Percentiles rank a stretch among this genome's conserved stretches.
These are phyloP conservation scores for Atta cephalotes DNA, from an alignment of 1,140 invertebrate genomes.

Conservation along the genomic window DNA sequence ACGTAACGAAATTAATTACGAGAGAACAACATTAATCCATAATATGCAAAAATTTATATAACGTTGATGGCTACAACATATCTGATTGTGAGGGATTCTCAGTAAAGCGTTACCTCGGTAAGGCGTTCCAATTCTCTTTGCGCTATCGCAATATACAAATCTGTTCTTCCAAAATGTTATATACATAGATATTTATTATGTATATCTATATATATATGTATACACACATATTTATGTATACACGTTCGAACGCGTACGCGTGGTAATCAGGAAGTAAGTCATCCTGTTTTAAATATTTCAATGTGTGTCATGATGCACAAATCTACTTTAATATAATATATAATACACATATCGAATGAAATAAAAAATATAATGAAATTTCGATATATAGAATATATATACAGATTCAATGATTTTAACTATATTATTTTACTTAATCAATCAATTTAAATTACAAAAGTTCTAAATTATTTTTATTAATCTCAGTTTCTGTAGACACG, in stretches of 20 bases:
- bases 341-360: not conserved
- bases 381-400: not conserved
- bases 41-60: constrained; percentile 10
- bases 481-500: not conserved
- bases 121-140: constrained; percentile 72
- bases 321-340: not conserved
- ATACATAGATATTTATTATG: constrained; percentile 65
- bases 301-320: not conserved
- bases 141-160: constrained; percentile 82
- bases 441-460: not conserved
- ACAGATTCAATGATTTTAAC: not conserved
- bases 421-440: not conserved
- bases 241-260: constrained; percentile 64
- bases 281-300: constrained; percentile 19
- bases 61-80: constrained; percentile 53
- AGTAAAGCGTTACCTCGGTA: constrained; percentile 65
- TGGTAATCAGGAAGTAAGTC: constrained; percentile 62
- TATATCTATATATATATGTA: constrained; percentile 67
- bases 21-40: not conserved
- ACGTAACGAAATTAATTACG: constrained; percentile 12
- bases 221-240: constrained; percentile 73
- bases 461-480: not conserved
- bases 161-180: constrained; percentile 84
- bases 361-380: not conserved
- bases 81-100: constrained; percentile 39